Evolutionary conservation across 2,797 vertebrate species (phyloP).

Genomic region (Falco berigora): DNA sequence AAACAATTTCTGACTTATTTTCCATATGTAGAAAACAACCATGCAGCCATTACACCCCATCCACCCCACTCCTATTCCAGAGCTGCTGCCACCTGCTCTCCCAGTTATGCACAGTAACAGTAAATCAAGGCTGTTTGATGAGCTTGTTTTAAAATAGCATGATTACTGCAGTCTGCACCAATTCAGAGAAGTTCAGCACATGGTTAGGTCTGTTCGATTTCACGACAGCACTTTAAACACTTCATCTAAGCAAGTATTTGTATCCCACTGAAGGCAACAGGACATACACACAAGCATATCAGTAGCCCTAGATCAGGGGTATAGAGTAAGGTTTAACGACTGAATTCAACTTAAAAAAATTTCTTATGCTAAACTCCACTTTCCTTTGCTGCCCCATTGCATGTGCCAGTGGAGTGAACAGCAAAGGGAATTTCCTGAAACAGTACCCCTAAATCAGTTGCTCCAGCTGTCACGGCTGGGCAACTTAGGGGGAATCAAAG

Average conservation of each 20-base stretch:
- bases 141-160: background rate
- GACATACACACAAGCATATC: fast-evolving
- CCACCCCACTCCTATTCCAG: background rate
- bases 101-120: background rate
- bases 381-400: background rate
- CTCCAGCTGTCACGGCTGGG: background rate
- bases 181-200: background rate
- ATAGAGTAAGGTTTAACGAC: background rate
- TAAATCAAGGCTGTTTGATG: background rate
- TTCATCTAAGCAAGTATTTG: background rate
- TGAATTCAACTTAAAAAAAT: background rate
- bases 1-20: background rate
- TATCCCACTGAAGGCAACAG: background rate
- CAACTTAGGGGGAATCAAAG: background rate
- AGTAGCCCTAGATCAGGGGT: background rate
- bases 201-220: background rate
- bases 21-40: background rate
- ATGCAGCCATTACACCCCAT: background rate
- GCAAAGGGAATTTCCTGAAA: background rate
- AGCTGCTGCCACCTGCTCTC: background rate
- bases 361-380: background rate
- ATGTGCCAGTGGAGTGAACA: background rate
- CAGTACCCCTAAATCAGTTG: background rate
- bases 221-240: background rate
- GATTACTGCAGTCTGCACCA: background rate